A percentile compares a stretch with the other conserved stretches of the same genome.
phyloP scores from a whole-genome alignment of 2,113 vertebrate genomes.

The Cariama cristata region DNA sequence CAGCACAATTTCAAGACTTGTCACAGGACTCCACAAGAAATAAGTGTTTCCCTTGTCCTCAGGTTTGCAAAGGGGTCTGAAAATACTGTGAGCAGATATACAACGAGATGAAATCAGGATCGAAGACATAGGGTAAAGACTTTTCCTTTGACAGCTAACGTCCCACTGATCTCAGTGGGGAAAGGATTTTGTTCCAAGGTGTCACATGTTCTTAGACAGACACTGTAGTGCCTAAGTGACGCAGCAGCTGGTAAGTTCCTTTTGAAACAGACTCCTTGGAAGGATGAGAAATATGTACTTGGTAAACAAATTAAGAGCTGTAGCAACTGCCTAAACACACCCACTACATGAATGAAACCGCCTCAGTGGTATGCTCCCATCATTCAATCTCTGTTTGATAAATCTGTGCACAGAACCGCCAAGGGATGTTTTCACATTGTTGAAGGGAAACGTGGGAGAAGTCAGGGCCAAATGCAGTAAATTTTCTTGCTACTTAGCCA shows the following conservation, averaged over 20 bases:
- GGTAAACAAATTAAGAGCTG: background rate
- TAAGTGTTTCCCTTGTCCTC: background rate
- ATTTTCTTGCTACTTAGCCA: background rate
- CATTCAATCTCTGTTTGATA: slow-evolving; percentile 6
- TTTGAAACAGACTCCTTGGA: background rate
- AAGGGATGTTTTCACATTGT: background rate
- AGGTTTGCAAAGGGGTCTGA: background rate
- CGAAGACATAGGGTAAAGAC: background rate
- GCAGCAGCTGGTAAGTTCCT: background rate
- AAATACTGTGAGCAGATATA: background rate
- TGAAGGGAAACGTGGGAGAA: background rate
- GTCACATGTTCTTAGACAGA: background rate
- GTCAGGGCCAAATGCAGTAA: background rate
- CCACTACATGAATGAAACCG: background rate
- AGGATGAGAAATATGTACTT: background rate
- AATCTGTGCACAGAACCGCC: background rate
- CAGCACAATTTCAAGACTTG: background rate
- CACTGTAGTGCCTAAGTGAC: background rate
- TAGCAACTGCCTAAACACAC: background rate
- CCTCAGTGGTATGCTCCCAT: background rate
- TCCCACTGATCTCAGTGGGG: background rate
- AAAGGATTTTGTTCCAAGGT: background rate
- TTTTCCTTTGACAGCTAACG: background rate
- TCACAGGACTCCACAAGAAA: background rate
- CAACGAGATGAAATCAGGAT: background rate